Evolutionary conservation across 1,140 invertebrate genomes (phyloP).

Genomic region (Probaryconus sp.): DNA sequence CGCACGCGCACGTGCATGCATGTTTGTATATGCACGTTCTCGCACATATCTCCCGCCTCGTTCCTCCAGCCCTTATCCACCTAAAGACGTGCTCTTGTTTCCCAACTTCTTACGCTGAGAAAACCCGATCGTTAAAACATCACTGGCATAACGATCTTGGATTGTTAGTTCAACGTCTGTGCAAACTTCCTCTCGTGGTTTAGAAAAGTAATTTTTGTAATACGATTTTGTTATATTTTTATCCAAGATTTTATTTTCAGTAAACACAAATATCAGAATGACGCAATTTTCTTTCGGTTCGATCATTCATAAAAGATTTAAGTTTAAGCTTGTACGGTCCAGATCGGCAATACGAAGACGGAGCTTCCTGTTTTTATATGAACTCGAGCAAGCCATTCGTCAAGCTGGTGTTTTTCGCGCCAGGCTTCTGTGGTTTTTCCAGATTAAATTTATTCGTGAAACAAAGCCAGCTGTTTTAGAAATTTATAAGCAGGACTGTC

Average conservation of each 20-base stretch:
- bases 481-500: conserved; percentile 2
- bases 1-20: conserved; percentile 26
- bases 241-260: too few relatives aligned
- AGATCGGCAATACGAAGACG: too few relatives aligned
- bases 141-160: conserved; percentile 5
- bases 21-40: conserved; percentile 46
- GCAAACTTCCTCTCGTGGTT: neutral
- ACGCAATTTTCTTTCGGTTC: too few relatives aligned
- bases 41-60: conserved; percentile 28
- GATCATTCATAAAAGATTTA: too few relatives aligned
- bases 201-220: too few relatives aligned
- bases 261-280: too few relatives aligned
- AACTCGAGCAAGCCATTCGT: conserved; percentile 1
- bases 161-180: neutral
- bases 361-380: neutral
- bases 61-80: conserved; percentile 16
- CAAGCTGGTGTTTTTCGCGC: conserved; percentile 6
- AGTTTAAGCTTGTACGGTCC: too few relatives aligned
- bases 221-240: too few relatives aligned
- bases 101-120: conserved; percentile 32
- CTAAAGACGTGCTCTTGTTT: conserved; percentile 42
- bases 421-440: neutral
- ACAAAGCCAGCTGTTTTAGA: neutral
- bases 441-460: conserved; percentile 9
- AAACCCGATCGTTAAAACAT: conserved; percentile 31